These are phyloP conservation scores for Smithornis capensis DNA, from an alignment of 2,113 vertebrate species.

Conservation along the genomic window DNA sequence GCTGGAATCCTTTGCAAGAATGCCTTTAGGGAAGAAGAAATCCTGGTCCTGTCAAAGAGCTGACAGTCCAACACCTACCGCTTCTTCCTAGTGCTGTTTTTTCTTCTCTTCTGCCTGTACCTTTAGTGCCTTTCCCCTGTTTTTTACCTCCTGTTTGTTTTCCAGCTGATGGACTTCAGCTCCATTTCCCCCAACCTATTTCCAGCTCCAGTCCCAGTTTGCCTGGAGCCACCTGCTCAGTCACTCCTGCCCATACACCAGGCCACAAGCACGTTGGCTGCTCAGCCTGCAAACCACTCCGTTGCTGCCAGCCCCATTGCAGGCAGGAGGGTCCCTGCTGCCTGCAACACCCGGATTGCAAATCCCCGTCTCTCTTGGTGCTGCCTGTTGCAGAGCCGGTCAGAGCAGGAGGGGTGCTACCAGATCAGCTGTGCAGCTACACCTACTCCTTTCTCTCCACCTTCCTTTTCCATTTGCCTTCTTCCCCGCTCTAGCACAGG, in stretches of 20 bases:
- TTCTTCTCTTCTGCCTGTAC: neutral
- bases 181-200: neutral
- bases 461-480: neutral
- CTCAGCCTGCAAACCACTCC: neutral
- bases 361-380: neutral
- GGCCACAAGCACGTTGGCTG: rapidly evolving
- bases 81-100: neutral
- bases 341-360: neutral
- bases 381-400: neutral
- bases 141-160: neutral
- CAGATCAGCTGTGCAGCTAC: neutral
- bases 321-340: neutral
- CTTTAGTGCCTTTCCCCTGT: neutral
- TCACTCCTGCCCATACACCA: neutral
- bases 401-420: neutral
- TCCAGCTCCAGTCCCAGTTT: neutral
- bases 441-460: neutral
- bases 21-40: neutral
- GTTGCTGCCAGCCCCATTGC: rapidly evolving
- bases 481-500: neutral
- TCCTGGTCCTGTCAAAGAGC: neutral
- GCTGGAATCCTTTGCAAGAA: neutral
- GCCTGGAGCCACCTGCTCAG: neutral
- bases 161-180: neutral
- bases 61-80: neutral